Percentiles rank a stretch among this genome's conserved stretches.
Evolutionary conservation across 2,113 vertebrate genomes (phyloP).

Genomic region (Crocuta crocuta): DNA sequence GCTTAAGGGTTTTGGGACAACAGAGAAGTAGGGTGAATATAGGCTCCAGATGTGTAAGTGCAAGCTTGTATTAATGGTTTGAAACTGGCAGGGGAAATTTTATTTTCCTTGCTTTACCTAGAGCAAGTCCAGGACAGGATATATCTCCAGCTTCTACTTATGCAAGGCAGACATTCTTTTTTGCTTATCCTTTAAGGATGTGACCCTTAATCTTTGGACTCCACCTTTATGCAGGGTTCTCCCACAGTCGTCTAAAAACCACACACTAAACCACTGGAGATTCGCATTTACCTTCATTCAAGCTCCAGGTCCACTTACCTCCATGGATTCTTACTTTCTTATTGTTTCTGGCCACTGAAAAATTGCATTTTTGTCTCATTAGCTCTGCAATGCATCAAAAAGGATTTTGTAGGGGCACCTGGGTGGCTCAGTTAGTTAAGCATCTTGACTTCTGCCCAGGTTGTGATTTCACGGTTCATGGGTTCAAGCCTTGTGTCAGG

Average conservation of each 20-base stretch:
- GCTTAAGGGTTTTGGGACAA: not conserved
- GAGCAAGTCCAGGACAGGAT: not conserved
- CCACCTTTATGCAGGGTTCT: not conserved
- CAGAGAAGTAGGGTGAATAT: not conserved
- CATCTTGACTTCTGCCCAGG: no score
- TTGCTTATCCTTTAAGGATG: not conserved
- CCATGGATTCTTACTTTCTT: not conserved
- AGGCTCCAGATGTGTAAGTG: not conserved
- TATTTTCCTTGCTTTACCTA: not conserved
- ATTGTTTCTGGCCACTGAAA: slow-evolving; percentile 15
- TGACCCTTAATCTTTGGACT: not conserved
- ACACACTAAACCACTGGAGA: not conserved
- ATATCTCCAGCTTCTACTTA: not conserved
- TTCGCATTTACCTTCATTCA: not conserved
- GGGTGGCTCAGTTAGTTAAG: no score
- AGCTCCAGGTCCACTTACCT: not conserved
- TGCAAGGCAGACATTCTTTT: not conserved
- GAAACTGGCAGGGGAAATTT: not conserved
- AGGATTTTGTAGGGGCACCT: not conserved
- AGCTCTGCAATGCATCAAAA: not conserved
- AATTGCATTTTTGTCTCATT: not conserved
- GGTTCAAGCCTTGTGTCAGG: no score
- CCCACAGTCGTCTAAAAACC: not conserved
- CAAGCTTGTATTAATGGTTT: not conserved
- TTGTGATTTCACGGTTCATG: no score